Evolutionary conservation across 1,140 invertebrate species (phyloP).

Genomic region (Pemphigus obesinymphae): DNA sequence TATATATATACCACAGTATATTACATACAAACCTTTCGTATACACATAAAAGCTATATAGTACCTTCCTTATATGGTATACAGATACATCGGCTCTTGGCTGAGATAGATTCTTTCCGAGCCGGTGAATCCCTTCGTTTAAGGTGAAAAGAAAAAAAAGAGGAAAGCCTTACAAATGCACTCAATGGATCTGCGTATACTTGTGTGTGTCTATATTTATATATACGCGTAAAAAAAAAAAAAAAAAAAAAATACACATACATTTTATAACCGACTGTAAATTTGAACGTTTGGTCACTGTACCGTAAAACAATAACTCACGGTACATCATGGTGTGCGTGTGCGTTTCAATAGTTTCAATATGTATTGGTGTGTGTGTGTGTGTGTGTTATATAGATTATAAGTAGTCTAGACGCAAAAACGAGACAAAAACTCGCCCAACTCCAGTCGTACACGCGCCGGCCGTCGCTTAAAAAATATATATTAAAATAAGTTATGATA

Average conservation of each 20-base stretch:
- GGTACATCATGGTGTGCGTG: not conserved
- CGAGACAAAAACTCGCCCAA: not conserved
- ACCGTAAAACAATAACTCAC: slow-evolving; percentile 19
- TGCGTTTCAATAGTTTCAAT: too few species aligned
- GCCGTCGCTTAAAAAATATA: not conserved
- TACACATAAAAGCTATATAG: slow-evolving; percentile 7
- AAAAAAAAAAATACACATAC: not conserved
- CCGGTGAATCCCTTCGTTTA: not conserved
- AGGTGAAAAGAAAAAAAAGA: not conserved
- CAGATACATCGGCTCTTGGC: not conserved
- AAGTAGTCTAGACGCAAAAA: not conserved
- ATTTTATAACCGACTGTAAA: slow-evolving; percentile 14
- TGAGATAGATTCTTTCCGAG: not conserved
- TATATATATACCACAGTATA: not conserved
- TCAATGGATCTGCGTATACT: not conserved
- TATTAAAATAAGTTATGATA: too few species aligned
- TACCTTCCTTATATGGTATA: too few species aligned
- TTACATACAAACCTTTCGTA: not conserved
- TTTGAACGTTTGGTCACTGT: not conserved
- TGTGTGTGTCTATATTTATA: too few species aligned
- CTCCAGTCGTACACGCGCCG: not conserved
- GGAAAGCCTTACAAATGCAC: not conserved
- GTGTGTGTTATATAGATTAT: not conserved
- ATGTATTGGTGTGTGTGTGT: not conserved
- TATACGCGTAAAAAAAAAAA: not conserved